phyloP scores from a whole-genome alignment of 2,888 invertebrate genomes.

The Apamea anceps region DNA sequence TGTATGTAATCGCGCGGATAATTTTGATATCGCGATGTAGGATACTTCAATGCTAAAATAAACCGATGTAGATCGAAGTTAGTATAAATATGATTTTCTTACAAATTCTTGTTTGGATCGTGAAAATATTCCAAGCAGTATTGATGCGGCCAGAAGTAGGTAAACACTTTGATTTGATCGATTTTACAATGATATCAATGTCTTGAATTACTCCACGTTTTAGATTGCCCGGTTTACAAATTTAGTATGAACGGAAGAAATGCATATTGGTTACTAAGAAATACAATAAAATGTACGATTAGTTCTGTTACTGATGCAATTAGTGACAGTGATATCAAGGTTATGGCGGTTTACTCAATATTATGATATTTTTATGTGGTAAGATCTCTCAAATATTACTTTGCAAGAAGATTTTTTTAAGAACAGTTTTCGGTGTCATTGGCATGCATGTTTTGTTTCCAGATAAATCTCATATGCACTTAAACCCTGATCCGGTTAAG shows the following conservation, averaged over 20 bases:
- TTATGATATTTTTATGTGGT: background rate
- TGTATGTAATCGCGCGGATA: background rate
- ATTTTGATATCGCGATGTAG: background rate
- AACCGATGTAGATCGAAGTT: no score
- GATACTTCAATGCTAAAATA: background rate
- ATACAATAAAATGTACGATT: conserved; percentile 43
- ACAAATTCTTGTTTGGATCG: background rate
- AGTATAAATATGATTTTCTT: background rate
- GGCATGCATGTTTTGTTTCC: background rate
- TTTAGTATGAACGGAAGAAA: background rate
- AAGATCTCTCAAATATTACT: background rate
- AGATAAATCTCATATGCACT: background rate
- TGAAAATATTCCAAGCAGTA: conserved; percentile 15
- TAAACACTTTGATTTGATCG: conserved; percentile 17
- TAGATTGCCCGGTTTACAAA: conserved; percentile 12
- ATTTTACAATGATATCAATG: conserved; percentile 5
- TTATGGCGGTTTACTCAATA: conserved; percentile 1
- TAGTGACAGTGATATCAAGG: conserved; percentile 45
- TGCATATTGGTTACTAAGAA: conserved; percentile 30
- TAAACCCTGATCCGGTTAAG: background rate
- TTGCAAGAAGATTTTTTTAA: background rate
- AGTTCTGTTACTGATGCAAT: conserved; percentile 45
- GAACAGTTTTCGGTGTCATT: background rate
- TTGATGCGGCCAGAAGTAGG: background rate
- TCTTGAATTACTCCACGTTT: conserved; percentile 18